These are phyloP conservation scores for Zelleria hepariella DNA, from an alignment of 2,888 invertebrate species.

Conservation along the genomic window DNA sequence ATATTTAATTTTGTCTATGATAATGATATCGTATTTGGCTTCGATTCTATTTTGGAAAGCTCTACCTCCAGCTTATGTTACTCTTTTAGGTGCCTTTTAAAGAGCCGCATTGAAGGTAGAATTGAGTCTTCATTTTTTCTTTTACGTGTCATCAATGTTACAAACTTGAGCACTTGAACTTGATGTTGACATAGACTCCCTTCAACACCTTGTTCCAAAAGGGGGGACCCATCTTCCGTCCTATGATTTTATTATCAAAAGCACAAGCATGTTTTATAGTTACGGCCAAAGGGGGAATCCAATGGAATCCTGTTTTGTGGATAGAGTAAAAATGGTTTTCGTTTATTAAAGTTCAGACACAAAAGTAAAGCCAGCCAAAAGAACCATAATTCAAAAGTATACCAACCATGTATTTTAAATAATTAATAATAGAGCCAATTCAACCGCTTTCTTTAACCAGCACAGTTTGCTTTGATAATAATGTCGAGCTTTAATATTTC, in stretches of 20 bases:
- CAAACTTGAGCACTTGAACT: too few species aligned
- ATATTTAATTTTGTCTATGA: too few species aligned
- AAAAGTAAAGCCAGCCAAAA: not conserved
- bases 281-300: constrained; percentile 37
- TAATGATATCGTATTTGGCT: too few species aligned
- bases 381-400: too few species aligned
- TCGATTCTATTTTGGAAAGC: too few species aligned
- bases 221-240: not conserved
- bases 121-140: not conserved
- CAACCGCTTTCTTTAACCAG: too few species aligned
- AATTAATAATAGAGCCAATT: too few species aligned
- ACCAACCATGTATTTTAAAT: too few species aligned
- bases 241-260: constrained; percentile 6
- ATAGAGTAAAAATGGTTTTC: constrained; percentile 23
- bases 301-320: constrained; percentile 36
- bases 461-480: too few species aligned
- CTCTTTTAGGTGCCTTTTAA: not conserved
- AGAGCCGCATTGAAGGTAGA: not conserved
- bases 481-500: too few species aligned
- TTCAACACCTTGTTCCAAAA: not conserved
- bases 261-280: constrained; percentile 39
- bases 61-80: not conserved
- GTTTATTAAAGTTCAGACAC: constrained; percentile 12
- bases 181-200: not conserved
- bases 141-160: not conserved